phyloP scores from a whole-genome alignment of 1,140 invertebrate species.

The Leptonema lineaticorne region DNA sequence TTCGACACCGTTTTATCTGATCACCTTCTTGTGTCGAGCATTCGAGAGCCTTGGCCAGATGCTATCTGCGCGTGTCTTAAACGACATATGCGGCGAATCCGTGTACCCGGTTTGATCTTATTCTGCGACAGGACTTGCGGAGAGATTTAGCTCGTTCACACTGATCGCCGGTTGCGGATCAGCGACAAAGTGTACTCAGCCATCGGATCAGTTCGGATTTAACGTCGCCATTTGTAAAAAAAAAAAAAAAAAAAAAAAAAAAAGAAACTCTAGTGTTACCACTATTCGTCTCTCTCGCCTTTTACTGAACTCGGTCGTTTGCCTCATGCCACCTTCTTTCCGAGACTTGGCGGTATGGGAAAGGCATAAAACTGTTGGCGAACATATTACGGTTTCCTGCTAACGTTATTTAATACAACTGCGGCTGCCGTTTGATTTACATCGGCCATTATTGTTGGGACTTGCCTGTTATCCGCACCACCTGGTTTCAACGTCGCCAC shows the following conservation, averaged over 20 bases:
- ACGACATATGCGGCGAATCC: neutral
- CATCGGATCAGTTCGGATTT: no score
- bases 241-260: no score
- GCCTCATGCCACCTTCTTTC: slow-evolving; percentile 26
- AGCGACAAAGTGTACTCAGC: no score
- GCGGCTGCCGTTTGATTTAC: slow-evolving; percentile 38
- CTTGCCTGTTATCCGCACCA: slow-evolving; percentile 32
- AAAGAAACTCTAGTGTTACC: no score
- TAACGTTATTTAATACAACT: slow-evolving; percentile 38
- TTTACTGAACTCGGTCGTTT: slow-evolving; percentile 23
- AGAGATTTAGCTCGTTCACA: no score
- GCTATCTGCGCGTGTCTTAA: neutral
- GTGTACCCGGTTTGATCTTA: neutral
- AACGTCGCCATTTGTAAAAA: slow-evolving; percentile 19
- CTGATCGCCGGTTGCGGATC: no score
- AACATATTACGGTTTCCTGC: slow-evolving; percentile 33
- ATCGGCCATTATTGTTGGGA: slow-evolving; percentile 33
- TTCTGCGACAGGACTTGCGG: neutral
- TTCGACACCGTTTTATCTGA: neutral
- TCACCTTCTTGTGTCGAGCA: neutral
- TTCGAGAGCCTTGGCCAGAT: neutral
- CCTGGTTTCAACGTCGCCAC: slow-evolving; percentile 22
- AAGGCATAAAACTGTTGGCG: slow-evolving; percentile 31
- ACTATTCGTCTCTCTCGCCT: slow-evolving; percentile 9
- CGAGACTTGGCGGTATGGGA: no score